These are phyloP conservation scores for Myiozetetes cayanensis DNA, from an alignment of 2,113 vertebrate genomes.

Conservation along the genomic window DNA sequence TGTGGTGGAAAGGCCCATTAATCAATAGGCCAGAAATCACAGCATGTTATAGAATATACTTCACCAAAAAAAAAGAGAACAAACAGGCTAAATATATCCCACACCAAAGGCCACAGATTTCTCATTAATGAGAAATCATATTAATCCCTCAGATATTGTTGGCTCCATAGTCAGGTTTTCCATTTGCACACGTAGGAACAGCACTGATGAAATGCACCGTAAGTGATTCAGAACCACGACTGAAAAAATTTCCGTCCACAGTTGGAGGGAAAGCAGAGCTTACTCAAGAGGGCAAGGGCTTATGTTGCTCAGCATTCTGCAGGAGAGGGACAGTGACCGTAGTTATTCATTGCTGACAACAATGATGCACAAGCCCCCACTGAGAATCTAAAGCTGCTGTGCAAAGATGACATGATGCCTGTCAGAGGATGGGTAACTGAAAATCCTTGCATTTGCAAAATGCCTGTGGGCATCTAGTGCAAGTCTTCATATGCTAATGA, in stretches of 20 bases:
- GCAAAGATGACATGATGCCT: not conserved
- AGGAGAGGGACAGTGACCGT: not conserved
- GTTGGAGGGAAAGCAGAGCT: not conserved
- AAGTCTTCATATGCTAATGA: conserved; percentile 58
- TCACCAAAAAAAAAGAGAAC: conserved; percentile 11
- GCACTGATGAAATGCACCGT: not conserved
- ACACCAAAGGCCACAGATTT: conserved; percentile 38
- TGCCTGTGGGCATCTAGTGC: conserved; percentile 48
- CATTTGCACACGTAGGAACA: not conserved
- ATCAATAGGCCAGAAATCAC: conserved; percentile 82
- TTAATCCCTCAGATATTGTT: conserved; percentile 53
- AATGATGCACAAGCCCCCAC: not conserved
- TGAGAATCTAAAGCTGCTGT: not conserved
- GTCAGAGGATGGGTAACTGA: conserved; percentile 58
- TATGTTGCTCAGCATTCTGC: not conserved
- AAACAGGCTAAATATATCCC: conserved; percentile 58
- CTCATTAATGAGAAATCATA: conserved; percentile 53
- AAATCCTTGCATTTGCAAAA: conserved; percentile 50
- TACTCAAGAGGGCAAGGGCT: not conserved
- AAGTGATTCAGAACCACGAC: not conserved
- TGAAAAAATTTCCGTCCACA: not conserved
- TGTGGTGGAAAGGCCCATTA: conserved; percentile 76
- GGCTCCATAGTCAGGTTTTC: conserved; percentile 1
- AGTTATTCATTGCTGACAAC: not conserved
- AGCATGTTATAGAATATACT: conserved; percentile 75